Conservation (phyloP, 2,113 vertebrate genomes). For the Boulengerochromis microlepis region DNA sequence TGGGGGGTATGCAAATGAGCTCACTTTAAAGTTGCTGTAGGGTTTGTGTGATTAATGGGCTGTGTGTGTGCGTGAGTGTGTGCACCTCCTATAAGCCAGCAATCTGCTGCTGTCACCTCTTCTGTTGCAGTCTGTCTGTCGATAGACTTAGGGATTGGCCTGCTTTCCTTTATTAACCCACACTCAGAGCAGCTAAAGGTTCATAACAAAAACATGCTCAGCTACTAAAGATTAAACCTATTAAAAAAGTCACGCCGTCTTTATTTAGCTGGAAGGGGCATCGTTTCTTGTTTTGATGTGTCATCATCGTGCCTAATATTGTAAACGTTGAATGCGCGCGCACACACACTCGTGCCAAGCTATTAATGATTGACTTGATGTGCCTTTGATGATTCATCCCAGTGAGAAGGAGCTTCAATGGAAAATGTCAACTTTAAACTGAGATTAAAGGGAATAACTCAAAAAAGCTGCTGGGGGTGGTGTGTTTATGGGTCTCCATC, state of each 20-base stretch:
- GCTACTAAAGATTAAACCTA: background rate
- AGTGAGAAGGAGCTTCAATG: slow-evolving; percentile 23
- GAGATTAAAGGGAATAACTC: slow-evolving; percentile 57
- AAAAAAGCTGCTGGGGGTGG: background rate
- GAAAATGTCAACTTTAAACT: slow-evolving; percentile 54
- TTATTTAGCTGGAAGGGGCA: background rate
- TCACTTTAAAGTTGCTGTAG: background rate
- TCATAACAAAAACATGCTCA: background rate
- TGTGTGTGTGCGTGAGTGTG: background rate
- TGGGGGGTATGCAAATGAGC: slow-evolving; percentile 29
- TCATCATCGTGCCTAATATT: background rate
- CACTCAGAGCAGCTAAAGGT: background rate
- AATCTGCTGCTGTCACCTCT: slow-evolving; percentile 13
- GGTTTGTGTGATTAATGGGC: slow-evolving; percentile 32
- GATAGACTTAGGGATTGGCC: background rate
- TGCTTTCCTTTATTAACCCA: background rate
- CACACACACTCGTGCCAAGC: background rate
- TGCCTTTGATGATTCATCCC: slow-evolving; percentile 50
- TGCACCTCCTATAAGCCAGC: background rate
- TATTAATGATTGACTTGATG: slow-evolving; percentile 39
- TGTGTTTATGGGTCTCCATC: background rate
- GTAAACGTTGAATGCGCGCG: background rate
- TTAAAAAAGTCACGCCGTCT: background rate
- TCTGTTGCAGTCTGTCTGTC: background rate
- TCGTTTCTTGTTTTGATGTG: background rate